phyloP scores from a whole-genome alignment of 2,888 invertebrate species.

The Eilema caniola region DNA sequence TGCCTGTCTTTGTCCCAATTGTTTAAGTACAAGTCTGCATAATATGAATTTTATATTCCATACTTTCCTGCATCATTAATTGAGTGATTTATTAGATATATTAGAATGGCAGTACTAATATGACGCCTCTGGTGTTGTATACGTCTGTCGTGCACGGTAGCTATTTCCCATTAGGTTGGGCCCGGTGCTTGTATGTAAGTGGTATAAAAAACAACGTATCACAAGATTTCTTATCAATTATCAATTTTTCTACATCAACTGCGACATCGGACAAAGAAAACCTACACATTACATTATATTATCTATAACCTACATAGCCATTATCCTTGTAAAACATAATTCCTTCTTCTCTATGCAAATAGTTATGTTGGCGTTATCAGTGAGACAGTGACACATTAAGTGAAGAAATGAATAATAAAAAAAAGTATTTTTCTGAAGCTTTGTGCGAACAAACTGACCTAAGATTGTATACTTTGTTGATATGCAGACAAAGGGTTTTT shows the following conservation, averaged over 20 bases:
- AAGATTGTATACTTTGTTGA: constrained; percentile 34
- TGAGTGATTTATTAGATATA: no score
- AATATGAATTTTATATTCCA: no score
- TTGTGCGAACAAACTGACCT: constrained; percentile 44
- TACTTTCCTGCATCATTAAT: no score
- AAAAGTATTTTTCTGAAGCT: constrained; percentile 24
- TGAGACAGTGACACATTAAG: constrained; percentile 47
- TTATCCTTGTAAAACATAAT: constrained; percentile 49
- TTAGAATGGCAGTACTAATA: no score
- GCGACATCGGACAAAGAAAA: constrained; percentile 14
- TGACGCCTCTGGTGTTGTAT: no score
- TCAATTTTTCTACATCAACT: constrained; percentile 9
- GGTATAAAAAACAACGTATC: no score
- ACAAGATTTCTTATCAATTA: neutral
- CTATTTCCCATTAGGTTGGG: no score
- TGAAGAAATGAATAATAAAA: constrained; percentile 43
- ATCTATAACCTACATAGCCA: constrained; percentile 24
- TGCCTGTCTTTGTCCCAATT: no score
- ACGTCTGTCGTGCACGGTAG: no score
- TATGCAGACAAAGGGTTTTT: constrained; percentile 42
- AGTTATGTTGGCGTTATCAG: constrained; percentile 49
- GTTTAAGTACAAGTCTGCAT: no score
- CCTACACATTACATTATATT: constrained; percentile 28
- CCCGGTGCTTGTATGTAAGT: no score
- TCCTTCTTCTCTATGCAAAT: constrained; percentile 49